Conservation (phyloP, 2,113 vertebrate species). For the Gorilla gorilla region DNA sequence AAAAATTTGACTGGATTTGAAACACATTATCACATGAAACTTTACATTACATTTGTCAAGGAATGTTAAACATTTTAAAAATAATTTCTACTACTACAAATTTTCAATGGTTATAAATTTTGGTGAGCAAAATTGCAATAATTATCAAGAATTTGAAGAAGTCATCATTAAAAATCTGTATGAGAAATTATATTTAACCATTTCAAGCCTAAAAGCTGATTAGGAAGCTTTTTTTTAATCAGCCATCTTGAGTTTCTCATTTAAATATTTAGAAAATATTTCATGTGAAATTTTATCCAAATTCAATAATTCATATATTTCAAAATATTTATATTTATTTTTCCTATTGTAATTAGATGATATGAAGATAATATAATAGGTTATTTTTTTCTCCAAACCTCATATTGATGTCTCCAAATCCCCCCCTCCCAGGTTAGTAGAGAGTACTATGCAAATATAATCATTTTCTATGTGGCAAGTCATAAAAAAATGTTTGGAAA, state of each 20-base stretch:
- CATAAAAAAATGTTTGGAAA: neutral
- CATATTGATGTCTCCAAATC: neutral
- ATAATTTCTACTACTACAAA: neutral
- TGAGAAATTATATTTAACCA: neutral
- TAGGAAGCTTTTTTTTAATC: neutral
- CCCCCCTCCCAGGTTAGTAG: neutral
- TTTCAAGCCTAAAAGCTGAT: neutral
- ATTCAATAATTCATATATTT: conserved; percentile 2
- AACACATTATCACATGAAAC: neutral
- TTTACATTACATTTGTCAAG: neutral
- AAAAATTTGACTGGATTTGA: neutral
- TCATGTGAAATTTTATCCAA: neutral
- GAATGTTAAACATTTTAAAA: neutral
- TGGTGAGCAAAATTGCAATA: neutral
- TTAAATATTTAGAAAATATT: neutral
- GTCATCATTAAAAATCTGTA: neutral
- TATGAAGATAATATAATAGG: neutral
- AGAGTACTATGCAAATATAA: neutral
- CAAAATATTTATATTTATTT: neutral
- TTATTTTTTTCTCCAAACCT: neutral
- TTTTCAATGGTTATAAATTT: neutral
- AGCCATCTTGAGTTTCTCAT: neutral
- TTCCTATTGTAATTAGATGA: neutral
- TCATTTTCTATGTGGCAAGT: neutral
- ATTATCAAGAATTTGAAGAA: neutral